Evolutionary conservation across 2,888 invertebrate species (phyloP).

Genomic region (Glomeris marginata): DNA sequence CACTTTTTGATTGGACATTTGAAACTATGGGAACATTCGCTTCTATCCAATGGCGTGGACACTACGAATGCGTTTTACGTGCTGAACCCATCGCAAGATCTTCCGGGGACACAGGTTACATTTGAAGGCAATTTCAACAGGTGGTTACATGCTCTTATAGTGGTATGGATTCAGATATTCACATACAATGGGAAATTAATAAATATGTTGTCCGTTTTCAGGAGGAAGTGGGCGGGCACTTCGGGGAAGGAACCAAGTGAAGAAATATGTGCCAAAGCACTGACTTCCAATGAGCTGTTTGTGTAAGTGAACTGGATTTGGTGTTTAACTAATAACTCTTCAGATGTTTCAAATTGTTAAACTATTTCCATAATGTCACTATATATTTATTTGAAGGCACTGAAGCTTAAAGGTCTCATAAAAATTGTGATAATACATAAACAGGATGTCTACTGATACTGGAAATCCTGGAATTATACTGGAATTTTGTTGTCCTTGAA

Average conservation of each 20-base stretch:
- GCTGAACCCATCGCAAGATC: conserved; percentile 54
- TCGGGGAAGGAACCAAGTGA: conserved; percentile 40
- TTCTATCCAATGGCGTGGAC: background rate
- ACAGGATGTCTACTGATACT: too few species aligned
- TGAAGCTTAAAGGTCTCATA: too few species aligned
- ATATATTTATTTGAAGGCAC: too few species aligned
- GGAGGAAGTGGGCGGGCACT: conserved; percentile 43
- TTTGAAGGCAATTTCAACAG: conserved; percentile 41
- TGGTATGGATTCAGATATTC: background rate
- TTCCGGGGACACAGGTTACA: conserved; percentile 46
- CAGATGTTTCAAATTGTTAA: conserved; percentile 2
- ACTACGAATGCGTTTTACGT: conserved; percentile 39
- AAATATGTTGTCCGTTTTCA: conserved; percentile 3
- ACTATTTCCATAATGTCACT: too few species aligned
- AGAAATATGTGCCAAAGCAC: conserved; percentile 38
- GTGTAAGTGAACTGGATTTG: conserved; percentile 38
- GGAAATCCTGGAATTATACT: too few species aligned
- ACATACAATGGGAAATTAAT: conserved; percentile 3
- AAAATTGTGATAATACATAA: too few species aligned
- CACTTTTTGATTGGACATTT: conserved; percentile 25
- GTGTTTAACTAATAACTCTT: too few species aligned
- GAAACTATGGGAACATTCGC: background rate
- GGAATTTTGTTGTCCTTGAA: too few species aligned
- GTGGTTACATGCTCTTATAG: conserved; percentile 24
- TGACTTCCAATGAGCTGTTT: conserved; percentile 45